These are phyloP conservation scores for Dendrolimus pini DNA, from an alignment of 2,888 invertebrate genomes.

Conservation along the genomic window DNA sequence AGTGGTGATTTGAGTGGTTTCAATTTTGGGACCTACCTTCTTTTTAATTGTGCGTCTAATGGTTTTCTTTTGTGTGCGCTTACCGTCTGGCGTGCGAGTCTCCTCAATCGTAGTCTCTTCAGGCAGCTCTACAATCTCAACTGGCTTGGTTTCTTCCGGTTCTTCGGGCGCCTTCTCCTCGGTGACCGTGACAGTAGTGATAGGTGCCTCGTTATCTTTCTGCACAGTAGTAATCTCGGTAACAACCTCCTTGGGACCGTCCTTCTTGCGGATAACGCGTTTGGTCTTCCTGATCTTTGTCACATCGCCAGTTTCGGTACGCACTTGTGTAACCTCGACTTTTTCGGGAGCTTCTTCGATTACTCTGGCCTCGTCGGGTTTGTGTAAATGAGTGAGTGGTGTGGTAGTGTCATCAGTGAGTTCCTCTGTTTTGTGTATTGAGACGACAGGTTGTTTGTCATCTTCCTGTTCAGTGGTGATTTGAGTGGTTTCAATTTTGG, in stretches of 20 bases:
- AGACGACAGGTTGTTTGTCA: conserved; percentile 19
- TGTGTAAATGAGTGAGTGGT: conserved; percentile 13
- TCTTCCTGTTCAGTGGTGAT: conserved; percentile 8
- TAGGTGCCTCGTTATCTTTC: conserved; percentile 25
- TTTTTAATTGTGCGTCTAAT: conserved; percentile 53
- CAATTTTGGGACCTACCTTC: conserved; percentile 26
- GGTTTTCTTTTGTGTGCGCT: conserved; percentile 14
- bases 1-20: conserved; percentile 39
- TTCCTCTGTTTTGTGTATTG: conserved; percentile 22
- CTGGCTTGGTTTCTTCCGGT: conserved; percentile 7
- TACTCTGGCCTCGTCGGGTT: conserved; percentile 24
- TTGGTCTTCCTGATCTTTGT: conserved; percentile 31
- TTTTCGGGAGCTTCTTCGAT: conserved; percentile 30
- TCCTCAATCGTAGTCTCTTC: conserved; percentile 20
- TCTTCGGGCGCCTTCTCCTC: conserved; percentile 9
- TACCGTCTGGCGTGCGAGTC: conserved; percentile 17
- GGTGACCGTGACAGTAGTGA: conserved; percentile 17
- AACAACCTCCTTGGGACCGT: conserved; percentile 19
- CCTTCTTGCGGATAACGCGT: conserved; percentile 27
- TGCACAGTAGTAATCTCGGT: conserved; percentile 24
- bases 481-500: conserved; percentile 18
- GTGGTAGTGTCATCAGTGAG: conserved; percentile 13
- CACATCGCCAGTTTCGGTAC: conserved; percentile 39
- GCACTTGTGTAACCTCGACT: conserved; percentile 43
- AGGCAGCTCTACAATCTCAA: conserved; percentile 22